These are phyloP conservation scores for Oreotrochilus melanogaster DNA, from an alignment of 2,113 vertebrate genomes.

Conservation along the genomic window DNA sequence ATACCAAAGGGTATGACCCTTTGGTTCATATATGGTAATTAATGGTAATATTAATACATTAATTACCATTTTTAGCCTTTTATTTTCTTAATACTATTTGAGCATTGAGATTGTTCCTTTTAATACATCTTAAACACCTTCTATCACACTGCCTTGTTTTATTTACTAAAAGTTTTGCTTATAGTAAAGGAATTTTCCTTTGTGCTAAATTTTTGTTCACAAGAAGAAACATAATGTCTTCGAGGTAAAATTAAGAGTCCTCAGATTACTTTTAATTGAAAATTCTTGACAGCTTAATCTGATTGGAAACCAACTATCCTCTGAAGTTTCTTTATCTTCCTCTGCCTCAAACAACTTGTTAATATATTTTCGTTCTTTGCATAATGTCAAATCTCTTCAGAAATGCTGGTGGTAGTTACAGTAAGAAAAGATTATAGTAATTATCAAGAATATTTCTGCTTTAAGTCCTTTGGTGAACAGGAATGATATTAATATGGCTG, in stretches of 20 bases:
- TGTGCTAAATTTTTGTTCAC: not conserved
- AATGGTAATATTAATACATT: not conserved
- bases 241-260: not conserved
- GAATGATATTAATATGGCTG: not conserved
- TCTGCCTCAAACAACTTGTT: not conserved
- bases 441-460: not conserved
- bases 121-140: not conserved
- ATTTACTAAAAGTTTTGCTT: not conserved
- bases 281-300: not conserved
- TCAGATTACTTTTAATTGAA: not conserved
- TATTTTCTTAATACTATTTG: not conserved
- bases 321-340: not conserved
- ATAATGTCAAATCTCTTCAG: not conserved
- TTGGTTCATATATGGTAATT: too few species aligned
- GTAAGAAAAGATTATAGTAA: not conserved
- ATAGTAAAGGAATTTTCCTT: not conserved
- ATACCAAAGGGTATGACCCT: not conserved
- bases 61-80: not conserved
- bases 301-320: not conserved
- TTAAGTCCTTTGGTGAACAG: not conserved
- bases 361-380: not conserved
- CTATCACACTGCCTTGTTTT: not conserved
- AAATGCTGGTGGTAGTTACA: not conserved
- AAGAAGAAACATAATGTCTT: conserved; percentile 2
- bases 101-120: not conserved